These are phyloP conservation scores for Fregetta grallaria DNA, from an alignment of 2,113 vertebrate genomes.

Conservation along the genomic window DNA sequence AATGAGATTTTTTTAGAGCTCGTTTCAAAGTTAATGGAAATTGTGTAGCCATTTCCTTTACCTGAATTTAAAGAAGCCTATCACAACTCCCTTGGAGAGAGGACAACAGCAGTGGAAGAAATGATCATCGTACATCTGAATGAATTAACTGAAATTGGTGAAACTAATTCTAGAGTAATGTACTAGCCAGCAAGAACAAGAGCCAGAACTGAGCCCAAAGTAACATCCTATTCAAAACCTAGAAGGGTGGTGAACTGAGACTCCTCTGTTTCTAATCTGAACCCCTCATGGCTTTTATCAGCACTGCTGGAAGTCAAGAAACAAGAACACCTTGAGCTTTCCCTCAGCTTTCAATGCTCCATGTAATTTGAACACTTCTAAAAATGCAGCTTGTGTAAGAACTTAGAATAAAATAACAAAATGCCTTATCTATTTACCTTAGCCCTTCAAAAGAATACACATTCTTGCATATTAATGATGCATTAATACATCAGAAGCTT, in stretches of 20 bases:
- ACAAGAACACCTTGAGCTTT: background rate
- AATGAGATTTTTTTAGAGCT: background rate
- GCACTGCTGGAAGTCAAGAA: background rate
- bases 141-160: background rate
- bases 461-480: background rate
- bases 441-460: background rate
- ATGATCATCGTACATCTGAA: background rate
- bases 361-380: background rate
- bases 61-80: background rate
- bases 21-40: background rate
- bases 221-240: background rate
- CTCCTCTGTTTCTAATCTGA: background rate
- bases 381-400: background rate
- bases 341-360: background rate
- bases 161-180: background rate
- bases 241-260: background rate
- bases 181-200: background rate
- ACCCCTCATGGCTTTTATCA: background rate
- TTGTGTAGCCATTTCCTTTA: background rate
- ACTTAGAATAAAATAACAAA: background rate
- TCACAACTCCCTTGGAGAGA: background rate
- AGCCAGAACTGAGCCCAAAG: background rate
- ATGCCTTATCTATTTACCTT: background rate
- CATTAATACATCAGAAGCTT: background rate
- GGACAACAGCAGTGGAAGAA: background rate